A percentile compares a stretch with the other conserved stretches of the same genome.
Conservation (phyloP, 2,888 invertebrate species). For the Acronicta psi region DNA sequence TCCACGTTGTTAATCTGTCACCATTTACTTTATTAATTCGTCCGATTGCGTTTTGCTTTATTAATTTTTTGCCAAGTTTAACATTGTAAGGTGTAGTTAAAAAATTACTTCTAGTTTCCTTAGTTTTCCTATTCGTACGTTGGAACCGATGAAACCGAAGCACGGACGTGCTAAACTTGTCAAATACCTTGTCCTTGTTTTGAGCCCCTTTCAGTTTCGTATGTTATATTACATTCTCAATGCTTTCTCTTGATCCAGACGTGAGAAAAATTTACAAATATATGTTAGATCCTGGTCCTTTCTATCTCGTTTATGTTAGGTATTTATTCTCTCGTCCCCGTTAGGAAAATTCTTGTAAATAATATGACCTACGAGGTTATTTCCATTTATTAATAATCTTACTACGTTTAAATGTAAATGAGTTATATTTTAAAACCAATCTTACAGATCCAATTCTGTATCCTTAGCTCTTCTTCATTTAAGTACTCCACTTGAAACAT, state of each 20-base stretch:
- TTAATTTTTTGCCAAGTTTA: background rate
- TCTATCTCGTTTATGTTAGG: slow-evolving; percentile 16
- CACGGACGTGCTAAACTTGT: slow-evolving; percentile 33
- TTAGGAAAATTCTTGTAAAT: background rate
- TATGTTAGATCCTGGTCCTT: slow-evolving; percentile 22
- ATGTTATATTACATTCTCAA: slow-evolving; percentile 20
- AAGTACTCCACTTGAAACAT: slow-evolving; percentile 27
- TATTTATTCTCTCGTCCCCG: background rate
- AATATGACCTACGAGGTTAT: background rate
- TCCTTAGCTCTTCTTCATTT: slow-evolving; percentile 19
- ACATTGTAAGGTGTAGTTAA: background rate
- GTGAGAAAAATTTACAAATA: slow-evolving; percentile 37
- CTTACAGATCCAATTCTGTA: slow-evolving; percentile 4
- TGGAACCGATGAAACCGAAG: slow-evolving; percentile 2
- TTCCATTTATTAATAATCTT: no score
- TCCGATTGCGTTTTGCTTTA: slow-evolving; percentile 7
- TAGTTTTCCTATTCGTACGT: background rate
- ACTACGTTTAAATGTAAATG: background rate
- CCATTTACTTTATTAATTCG: slow-evolving; percentile 24
- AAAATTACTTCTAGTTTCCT: slow-evolving; percentile 3
- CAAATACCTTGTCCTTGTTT: slow-evolving; percentile 37
- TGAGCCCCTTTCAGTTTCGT: slow-evolving; percentile 41
- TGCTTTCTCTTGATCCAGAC: slow-evolving; percentile 42
- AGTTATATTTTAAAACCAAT: slow-evolving; percentile 5
- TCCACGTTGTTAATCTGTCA: slow-evolving; percentile 33